A percentile compares a stretch with the other conserved stretches of the same genome.
These are phyloP conservation scores for Chunga burmeisteri DNA, from an alignment of 2,113 vertebrate species.

Conservation along the genomic window DNA sequence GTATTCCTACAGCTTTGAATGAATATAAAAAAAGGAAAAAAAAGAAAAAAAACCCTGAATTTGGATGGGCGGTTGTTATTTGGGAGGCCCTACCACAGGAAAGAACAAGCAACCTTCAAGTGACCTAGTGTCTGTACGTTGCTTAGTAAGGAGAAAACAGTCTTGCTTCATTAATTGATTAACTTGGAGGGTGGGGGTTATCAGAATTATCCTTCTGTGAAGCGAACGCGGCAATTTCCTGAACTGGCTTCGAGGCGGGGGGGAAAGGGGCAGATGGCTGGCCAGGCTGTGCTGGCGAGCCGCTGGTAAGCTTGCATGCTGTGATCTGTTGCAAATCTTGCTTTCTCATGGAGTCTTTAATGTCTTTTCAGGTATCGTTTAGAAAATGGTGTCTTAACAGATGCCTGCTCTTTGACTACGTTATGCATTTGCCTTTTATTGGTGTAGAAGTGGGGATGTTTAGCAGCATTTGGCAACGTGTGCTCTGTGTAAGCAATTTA, in stretches of 20 bases:
- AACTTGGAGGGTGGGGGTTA: background rate
- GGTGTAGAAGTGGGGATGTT: background rate
- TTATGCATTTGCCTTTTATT: background rate
- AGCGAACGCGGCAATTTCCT: background rate
- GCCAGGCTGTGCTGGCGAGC: slow-evolving; percentile 70
- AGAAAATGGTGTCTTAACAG: slow-evolving; percentile 36
- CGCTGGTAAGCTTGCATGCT: background rate
- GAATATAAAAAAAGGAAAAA: background rate
- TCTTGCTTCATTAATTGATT: slow-evolving; percentile 41
- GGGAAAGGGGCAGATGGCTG: slow-evolving; percentile 69
- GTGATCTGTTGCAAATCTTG: background rate
- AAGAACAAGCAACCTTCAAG: slow-evolving; percentile 35
- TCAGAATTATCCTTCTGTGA: background rate
- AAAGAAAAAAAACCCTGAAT: background rate
- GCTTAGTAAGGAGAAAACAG: slow-evolving; percentile 34
- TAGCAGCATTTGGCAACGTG: background rate
- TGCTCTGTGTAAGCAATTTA: background rate
- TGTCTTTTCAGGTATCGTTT: background rate
- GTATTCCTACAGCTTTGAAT: slow-evolving; percentile 70
- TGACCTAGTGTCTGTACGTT: background rate
- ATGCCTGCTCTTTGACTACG: background rate
- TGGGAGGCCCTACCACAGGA: slow-evolving; percentile 43
- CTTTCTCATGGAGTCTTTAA: background rate
- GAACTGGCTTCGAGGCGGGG: background rate
- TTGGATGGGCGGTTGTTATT: slow-evolving; percentile 55